Base-by-base conservation (phyloP, 2,113 vertebrate genomes). In the Pachyramphus minor region DNA sequence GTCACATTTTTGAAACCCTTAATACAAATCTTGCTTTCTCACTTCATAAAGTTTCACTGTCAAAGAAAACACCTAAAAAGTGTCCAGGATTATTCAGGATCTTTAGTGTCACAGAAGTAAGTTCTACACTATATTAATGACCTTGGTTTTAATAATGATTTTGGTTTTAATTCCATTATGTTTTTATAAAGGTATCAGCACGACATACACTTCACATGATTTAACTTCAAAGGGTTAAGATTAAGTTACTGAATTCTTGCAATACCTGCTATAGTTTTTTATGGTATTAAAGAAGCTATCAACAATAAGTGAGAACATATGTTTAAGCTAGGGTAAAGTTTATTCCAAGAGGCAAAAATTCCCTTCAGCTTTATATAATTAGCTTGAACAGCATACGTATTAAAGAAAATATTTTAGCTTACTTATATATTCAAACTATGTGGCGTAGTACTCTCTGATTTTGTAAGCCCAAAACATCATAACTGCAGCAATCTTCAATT, bases 241-340 rank as follows among this genome's bases (percentile, higher is more conserved):
- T 93, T 91, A 93, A 90, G 75, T 96, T 95, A 93, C 85, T 82
- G 79, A 91, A 97, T 96, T 96, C 78, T 88, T 96, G 63, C 76
- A 94, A 93, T 95, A 95, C 95, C 88, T 90, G 86, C 82, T 78
- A 50, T 30, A 93, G 56, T 31, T 94, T 89, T 84, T 94, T 77
- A 88, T 22, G 49, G 50, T 87, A 96, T 80, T 94, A 92, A 95
- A 93, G 91, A 91, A 87, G 39, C 84, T 80, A 93, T 92, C 90
- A 88, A 95, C 82, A 92, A 30, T 97, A 94, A 96, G 82, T 90
- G 68, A 92, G 90, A 97, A 96, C 93, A 95, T 37, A 91, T 94
- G 91, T 95, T 91, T 56, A 82, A 88, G 90, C 67, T 63, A 87
- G 87, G 82, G 59, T 66, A 91, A 94, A 95, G 85, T 95, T 94